Evolutionary conservation across 2,113 vertebrate genomes (phyloP).

Genomic region (Takifugu flavidus): DNA sequence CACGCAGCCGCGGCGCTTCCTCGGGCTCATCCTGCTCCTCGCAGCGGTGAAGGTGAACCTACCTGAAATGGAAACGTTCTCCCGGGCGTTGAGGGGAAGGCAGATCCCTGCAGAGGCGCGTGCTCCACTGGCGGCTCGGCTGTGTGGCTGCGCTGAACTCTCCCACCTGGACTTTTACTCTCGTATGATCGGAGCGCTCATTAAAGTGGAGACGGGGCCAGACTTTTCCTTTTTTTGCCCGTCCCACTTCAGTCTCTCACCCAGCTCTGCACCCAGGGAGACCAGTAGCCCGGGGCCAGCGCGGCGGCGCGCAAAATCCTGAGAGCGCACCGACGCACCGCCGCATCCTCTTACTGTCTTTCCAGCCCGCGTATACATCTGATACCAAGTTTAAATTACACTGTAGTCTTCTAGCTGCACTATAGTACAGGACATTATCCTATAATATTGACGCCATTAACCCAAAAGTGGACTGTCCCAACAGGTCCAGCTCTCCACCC

Average conservation of each 20-base stretch:
- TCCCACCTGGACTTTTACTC: conserved; percentile 58
- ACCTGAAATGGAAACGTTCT: conserved; percentile 56
- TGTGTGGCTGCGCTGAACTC: conserved; percentile 18
- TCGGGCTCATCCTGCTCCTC: conserved; percentile 3
- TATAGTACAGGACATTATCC: no score
- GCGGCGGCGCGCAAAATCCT: background rate
- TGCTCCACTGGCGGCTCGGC: background rate
- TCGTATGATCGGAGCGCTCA: conserved; percentile 53
- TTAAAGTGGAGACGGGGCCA: conserved; percentile 59
- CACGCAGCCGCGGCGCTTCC: background rate
- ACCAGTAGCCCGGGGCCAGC: conserved; percentile 26
- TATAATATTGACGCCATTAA: no score
- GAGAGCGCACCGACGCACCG: background rate
- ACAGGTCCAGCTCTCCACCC: no score
- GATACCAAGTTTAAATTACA: no score
- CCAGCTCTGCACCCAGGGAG: background rate
- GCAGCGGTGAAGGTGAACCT: conserved; percentile 20
- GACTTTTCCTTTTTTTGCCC: conserved; percentile 51
- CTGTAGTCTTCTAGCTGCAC: no score
- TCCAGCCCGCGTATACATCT: no score
- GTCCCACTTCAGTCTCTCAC: conserved; percentile 60
- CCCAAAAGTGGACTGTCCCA: no score
- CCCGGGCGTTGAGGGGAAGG: conserved; percentile 4
- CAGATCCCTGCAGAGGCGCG: conserved; percentile 21
- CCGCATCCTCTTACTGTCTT: no score